A percentile compares a stretch with the other conserved stretches of the same genome.
These are phyloP conservation scores for Leptinotarsa tumamoca DNA, from an alignment of 2,888 invertebrate genomes.

Conservation along the genomic window DNA sequence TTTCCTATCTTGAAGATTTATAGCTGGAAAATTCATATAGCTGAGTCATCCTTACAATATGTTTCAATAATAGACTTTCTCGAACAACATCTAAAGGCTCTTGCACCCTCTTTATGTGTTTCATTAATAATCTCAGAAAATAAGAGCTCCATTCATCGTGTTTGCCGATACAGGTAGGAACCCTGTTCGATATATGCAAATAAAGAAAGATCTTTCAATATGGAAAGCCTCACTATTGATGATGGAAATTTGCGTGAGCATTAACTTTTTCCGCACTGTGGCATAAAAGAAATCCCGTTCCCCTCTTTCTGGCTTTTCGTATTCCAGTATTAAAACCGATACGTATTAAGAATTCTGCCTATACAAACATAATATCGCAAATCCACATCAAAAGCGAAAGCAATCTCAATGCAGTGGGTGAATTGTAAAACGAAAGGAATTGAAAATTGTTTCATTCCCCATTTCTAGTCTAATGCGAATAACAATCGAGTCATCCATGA, in stretches of 20 bases:
- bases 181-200: constrained; percentile 12
- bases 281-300: constrained; percentile 15
- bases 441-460: constrained; percentile 19
- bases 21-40: neutral
- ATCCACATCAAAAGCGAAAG: constrained; percentile 20
- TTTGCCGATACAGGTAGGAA: constrained; percentile 3
- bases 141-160: constrained; percentile 17
- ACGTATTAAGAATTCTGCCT: constrained; percentile 21
- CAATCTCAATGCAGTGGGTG: constrained; percentile 18
- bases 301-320: constrained; percentile 18
- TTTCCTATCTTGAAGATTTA: neutral
- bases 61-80: constrained; percentile 8
- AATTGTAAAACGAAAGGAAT: constrained; percentile 18
- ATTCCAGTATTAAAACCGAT: constrained; percentile 15
- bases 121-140: constrained; percentile 3
- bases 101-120: neutral
- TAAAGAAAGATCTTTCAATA: constrained; percentile 14
- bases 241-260: constrained; percentile 13
- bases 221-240: constrained; percentile 2
- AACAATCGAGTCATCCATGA: constrained; percentile 21
- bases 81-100: neutral
- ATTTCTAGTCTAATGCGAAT: constrained; percentile 15
- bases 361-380: constrained; percentile 20
- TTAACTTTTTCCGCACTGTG: constrained; percentile 10
- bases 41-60: constrained; percentile 1